phyloP scores from a whole-genome alignment of 2,113 vertebrate species.

The Tinamus guttatus region DNA sequence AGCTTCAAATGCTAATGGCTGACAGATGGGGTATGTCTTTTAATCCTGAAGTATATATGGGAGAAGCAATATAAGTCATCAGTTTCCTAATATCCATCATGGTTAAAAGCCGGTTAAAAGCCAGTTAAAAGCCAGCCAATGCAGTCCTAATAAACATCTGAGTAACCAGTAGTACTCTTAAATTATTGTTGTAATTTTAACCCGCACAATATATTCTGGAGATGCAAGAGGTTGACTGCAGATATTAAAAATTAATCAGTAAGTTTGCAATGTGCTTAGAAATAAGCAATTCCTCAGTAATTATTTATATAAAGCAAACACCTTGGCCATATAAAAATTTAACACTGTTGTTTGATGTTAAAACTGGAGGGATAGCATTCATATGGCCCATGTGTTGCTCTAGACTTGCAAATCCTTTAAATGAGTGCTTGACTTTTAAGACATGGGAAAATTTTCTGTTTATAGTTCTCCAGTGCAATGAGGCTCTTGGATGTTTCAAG shows the following conservation, averaged over 20 bases:
- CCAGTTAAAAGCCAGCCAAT: not conserved
- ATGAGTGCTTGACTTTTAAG: not conserved
- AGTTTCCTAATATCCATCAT: not conserved
- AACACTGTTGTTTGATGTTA: not conserved
- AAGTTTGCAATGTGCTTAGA: not conserved
- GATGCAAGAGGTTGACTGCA: not conserved
- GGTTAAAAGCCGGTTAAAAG: not conserved
- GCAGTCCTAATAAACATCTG: not conserved
- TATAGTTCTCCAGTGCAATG: not conserved
- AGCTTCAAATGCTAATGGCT: not conserved
- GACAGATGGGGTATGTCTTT: not conserved
- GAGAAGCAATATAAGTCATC: not conserved
- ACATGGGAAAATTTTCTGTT: not conserved
- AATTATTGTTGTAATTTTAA: not conserved
- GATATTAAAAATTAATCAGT: not conserved
- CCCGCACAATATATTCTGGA: not conserved
- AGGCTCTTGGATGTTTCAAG: not conserved
- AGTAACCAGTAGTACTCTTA: not conserved
- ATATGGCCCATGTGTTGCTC: not conserved
- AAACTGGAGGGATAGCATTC: not conserved
- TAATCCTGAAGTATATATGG: not conserved
- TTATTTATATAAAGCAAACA: not conserved
- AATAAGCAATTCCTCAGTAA: not conserved
- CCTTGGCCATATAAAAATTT: not conserved
- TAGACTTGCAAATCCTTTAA: not conserved